Percentiles rank a stretch among this genome's conserved stretches.
phyloP scores from a whole-genome alignment of 2,797 vertebrate genomes.

The Uromys caudimaculatus region DNA sequence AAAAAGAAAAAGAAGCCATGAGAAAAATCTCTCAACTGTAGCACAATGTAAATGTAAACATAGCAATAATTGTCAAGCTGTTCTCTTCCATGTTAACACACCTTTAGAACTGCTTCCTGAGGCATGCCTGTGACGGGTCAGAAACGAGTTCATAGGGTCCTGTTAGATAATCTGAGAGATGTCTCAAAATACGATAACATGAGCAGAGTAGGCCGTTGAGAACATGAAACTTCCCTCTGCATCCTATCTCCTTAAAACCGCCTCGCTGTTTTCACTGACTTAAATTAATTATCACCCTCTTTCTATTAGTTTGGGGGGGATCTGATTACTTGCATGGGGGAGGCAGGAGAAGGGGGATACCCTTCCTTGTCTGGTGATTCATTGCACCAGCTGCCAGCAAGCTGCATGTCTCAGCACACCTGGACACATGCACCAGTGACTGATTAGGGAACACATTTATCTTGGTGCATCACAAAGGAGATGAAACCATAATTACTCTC shows the following conservation, averaged over 20 bases:
- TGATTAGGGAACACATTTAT: constrained; percentile 79
- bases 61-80: neutral
- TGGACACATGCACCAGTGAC: constrained; percentile 70
- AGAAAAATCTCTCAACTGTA: neutral
- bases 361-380: constrained; percentile 10
- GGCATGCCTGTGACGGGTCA: neutral
- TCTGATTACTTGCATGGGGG: neutral
- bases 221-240: neutral
- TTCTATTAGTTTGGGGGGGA: neutral
- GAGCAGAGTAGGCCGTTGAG: neutral
- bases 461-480: constrained; percentile 65
- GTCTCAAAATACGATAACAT: constrained; percentile 20
- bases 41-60: neutral
- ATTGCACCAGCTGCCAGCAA: constrained; percentile 68
- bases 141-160: constrained; percentile 26
- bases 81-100: neutral
- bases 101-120: neutral
- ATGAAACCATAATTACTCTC: constrained; percentile 49
- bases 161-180: constrained; percentile 1
- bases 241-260: constrained; percentile 18
- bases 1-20: neutral
- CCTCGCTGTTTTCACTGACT: neutral
- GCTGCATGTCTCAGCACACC: constrained; percentile 60
- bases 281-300: constrained; percentile 50
- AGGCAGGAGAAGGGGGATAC: constrained; percentile 19